Base-by-base conservation (phyloP, 2,888 invertebrate genomes). In the Saturnia pavonia region DNA sequence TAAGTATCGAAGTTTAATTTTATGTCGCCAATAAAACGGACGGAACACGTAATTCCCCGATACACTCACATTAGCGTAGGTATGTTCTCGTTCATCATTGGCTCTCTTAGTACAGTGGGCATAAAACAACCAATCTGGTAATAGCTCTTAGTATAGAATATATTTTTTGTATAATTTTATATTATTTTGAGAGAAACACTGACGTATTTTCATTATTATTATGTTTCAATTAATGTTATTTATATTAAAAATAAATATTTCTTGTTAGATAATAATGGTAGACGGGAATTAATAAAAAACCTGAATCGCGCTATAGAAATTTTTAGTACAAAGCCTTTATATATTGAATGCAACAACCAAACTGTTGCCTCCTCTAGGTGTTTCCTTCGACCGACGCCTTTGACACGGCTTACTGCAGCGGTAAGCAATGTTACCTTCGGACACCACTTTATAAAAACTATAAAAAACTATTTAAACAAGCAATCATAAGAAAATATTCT, bases 261-360 rank as follows among this genome's bases (percentile, higher is more conserved):
- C 25, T 16, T 27, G 1, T 63, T 14, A 7, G 14, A 14, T 11
- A 34, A 34, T 16, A 27, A 14, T 7, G 34, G 14, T 19, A 16
- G 16, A 34, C 22, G 25, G 63, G 14, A 63, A 34, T 34, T 27
- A 6, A 34, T 34, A 1, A 16, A 16, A 63, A 34, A 16, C 63
- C 63, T 63, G 34, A 14, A 63, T 63, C 34, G 63, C 63, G 63
- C 63, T 63, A 63, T 63, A 16, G 63, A 63, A 63, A 19, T 63
- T 63, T 63, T 34, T 63, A 3, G 9, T 16, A 27, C 14, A 63
- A 27, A 19, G 16, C 34, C 16, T 34, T 34, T 63, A 63, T 63
- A 63, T 63, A 63, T 1, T 19, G 34, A 34, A 27, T 34, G 34
- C 14, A 11, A n/a, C 7, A 16, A 16, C 7, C 16, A 0, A 8